Conservation (phyloP, 1,140 invertebrate species). For the Zaprionus kolodkinae region DNA sequence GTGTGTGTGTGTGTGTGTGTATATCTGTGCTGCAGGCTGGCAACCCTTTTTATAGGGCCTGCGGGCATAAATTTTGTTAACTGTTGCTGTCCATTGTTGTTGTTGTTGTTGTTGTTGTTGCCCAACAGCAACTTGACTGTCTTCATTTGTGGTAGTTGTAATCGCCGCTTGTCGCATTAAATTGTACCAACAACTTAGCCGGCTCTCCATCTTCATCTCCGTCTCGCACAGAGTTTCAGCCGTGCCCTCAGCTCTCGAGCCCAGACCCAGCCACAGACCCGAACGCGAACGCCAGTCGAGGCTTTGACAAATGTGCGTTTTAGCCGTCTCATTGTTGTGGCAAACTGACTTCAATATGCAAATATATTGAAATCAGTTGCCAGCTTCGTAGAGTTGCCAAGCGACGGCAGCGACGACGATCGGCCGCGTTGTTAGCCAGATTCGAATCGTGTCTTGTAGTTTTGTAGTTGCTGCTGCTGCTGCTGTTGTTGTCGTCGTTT, state of each 20-base stretch:
- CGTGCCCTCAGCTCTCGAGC: constrained; percentile 34
- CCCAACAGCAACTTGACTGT: constrained; percentile 39
- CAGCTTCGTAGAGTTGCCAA: constrained; percentile 52
- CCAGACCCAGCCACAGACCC: neutral
- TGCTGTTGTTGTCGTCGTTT: constrained; percentile 31
- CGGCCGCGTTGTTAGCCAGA: constrained; percentile 34
- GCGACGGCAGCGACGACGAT: constrained; percentile 14
- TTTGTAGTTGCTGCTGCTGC: constrained; percentile 29
- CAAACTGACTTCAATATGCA: constrained; percentile 79
- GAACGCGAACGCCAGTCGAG: constrained; percentile 21
- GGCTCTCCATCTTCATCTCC: constrained; percentile 6
- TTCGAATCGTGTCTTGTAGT: constrained; percentile 65
- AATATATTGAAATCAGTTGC: constrained; percentile 79
- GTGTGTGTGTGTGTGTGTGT: neutral
- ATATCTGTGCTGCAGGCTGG: constrained; percentile 30
- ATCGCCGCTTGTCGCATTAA: constrained; percentile 52
- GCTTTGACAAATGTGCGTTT: constrained; percentile 78
- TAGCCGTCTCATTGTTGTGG: constrained; percentile 76
- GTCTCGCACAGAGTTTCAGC: neutral
- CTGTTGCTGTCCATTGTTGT: constrained; percentile 31
- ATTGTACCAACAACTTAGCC: constrained; percentile 40
- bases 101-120: constrained; percentile 19
- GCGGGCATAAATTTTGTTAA: constrained; percentile 51
- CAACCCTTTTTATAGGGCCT: constrained; percentile 37
- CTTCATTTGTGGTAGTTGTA: constrained; percentile 47